phyloP scores from a whole-genome alignment of 2,113 vertebrate species.

The Peromyscus californicus region DNA sequence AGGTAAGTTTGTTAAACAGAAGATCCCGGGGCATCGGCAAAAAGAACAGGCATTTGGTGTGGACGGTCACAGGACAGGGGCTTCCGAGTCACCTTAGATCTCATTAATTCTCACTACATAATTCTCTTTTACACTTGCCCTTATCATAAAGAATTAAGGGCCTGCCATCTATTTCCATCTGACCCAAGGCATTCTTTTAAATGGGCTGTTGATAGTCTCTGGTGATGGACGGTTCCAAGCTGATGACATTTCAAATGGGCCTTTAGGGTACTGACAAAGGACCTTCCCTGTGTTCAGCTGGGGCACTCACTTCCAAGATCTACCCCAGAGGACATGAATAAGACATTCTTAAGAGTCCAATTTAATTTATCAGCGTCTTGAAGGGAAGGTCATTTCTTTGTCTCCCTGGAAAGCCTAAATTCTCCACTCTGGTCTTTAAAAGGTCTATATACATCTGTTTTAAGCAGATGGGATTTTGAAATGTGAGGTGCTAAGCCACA shows the following conservation, averaged over 20 bases:
- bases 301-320: not conserved
- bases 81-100: conserved; percentile 19
- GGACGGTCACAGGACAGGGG: not conserved
- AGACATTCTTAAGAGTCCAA: conserved; percentile 77
- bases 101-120: conserved; percentile 54
- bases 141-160: conserved; percentile 58
- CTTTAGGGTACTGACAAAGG: conserved; percentile 62
- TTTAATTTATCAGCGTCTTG: conserved; percentile 76
- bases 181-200: conserved; percentile 59
- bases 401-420: conserved; percentile 55
- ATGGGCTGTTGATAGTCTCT: conserved; percentile 5
- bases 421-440: conserved; percentile 23
- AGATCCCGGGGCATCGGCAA: conserved; percentile 26
- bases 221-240: not conserved
- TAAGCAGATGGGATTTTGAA: conserved; percentile 1
- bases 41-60: conserved; percentile 27
- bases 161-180: conserved; percentile 43
- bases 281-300: not conserved
- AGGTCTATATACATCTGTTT: not conserved
- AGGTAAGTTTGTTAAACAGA: not conserved
- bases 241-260: conserved; percentile 77
- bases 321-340: conserved; percentile 58
- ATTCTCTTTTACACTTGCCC: conserved; percentile 67
- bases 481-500: not conserved
- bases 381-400: conserved; percentile 80